Base-by-base conservation (phyloP, 2,797 vertebrate genomes). In the Melopsittacus undulatus region DNA sequence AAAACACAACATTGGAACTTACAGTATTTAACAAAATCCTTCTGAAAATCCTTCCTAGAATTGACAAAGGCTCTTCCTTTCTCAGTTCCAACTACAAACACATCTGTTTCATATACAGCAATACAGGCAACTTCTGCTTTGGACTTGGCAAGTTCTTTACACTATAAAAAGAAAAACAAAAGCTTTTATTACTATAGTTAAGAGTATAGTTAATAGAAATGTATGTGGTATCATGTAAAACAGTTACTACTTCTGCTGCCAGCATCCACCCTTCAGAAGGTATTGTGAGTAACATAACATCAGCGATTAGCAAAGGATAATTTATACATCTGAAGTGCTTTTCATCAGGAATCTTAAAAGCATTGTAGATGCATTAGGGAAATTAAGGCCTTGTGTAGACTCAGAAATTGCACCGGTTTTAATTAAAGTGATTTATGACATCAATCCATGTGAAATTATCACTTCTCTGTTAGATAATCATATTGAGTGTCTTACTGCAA, bases 71-170 rank as follows among this genome's bases (percentile, higher is more conserved):
- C 97, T 88, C 97, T 98, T 94, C 98, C 98, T 95, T 96, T 97
- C 76, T 98, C 98, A 3, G 98, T 98, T 72, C 98, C 98, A 42
- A 98, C 98, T 12, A 98, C 97, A 94, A 98, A 98, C 42, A 98
- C 97, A 2, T 98, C 98, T 45, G 97, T 97, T 78, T 98, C 98
- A 72, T 98, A 98, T 7, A 98, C 97, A 11, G 97, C 98, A 15
- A 98, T 97, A 61, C 98, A 98, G 79, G 97, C 98, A 40, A 98
- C 98, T 97, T 98, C 98, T 84, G 98, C 97, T 77, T 98, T 98
- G 76, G 98, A 98, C 94, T 98, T 98, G 80, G 97, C 97, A 94
- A 98, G 97, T 80, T 98, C 98, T 89, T 98, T 98, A 95, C 98
- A 98, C 98, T 98, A 67, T 5, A 94, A 97, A n/a, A 77, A 89